Percentiles rank a stretch among this genome's conserved stretches.
Conservation (phyloP, 2,797 vertebrate genomes). For the Huso huso region DNA sequence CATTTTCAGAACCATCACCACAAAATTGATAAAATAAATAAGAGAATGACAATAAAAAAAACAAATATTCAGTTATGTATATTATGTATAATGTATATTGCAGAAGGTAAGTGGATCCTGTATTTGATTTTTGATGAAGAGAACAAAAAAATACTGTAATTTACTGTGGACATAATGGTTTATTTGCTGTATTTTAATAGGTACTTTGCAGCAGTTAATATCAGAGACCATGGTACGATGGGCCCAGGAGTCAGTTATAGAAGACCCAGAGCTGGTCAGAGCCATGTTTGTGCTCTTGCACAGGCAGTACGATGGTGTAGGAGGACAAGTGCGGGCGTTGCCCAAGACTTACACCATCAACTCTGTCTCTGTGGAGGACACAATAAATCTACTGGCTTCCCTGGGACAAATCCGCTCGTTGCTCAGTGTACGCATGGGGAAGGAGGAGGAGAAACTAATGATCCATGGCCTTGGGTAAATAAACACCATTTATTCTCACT, state of each 20-base stretch:
- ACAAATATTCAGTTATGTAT: too few species aligned
- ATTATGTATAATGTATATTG: too few species aligned
- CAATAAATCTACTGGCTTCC: slow-evolving; percentile 83
- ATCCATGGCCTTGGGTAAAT: slow-evolving; percentile 85
- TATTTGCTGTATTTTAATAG: slow-evolving; percentile 37
- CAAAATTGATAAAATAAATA: too few species aligned
- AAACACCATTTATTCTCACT: neutral
- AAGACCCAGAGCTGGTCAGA: slow-evolving; percentile 86
- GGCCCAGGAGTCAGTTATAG: slow-evolving; percentile 91
- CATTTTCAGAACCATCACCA: too few species aligned
- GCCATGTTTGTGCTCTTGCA: slow-evolving; percentile 93
- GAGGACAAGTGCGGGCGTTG: slow-evolving; percentile 79
- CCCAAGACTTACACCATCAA: slow-evolving; percentile 95
- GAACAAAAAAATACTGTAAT: too few species aligned
- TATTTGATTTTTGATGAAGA: too few species aligned
- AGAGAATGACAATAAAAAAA: too few species aligned
- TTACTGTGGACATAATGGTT: too few species aligned
- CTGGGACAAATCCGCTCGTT: slow-evolving; percentile 90
- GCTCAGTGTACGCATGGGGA: slow-evolving; percentile 89
- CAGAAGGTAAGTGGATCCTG: too few species aligned
- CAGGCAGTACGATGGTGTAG: slow-evolving; percentile 88
- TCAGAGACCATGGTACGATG: slow-evolving; percentile 94
- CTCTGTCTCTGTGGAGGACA: slow-evolving; percentile 85
- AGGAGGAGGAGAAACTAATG: slow-evolving; percentile 94
- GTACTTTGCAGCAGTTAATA: slow-evolving; percentile 84